phyloP scores from a whole-genome alignment of 1,140 invertebrate genomes.

The Temnothorax curvispinosus region DNA sequence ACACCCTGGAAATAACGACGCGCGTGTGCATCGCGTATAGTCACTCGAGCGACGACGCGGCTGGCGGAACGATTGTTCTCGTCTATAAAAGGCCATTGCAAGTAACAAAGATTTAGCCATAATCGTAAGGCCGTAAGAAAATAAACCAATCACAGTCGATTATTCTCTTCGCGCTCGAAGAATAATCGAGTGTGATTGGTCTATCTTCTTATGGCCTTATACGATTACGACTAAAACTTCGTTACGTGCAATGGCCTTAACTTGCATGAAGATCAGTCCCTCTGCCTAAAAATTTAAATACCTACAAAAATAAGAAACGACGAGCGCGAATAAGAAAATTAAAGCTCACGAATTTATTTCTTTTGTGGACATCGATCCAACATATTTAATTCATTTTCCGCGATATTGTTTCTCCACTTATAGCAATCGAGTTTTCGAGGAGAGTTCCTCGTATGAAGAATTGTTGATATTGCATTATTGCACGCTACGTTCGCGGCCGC shows the following conservation, averaged over 20 bases:
- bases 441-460: not conserved
- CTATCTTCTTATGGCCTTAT: no score
- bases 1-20: not conserved
- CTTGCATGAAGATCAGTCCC: no score
- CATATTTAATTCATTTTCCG: not conserved
- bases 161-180: no score
- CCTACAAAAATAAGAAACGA: not conserved
- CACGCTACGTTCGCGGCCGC: constrained; percentile 24
- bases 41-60: not conserved
- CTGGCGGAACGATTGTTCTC: no score
- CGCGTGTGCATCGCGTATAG: not conserved
- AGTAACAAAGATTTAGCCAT: no score
- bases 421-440: not conserved
- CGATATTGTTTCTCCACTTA: not conserved
- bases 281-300: not conserved
- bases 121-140: no score
- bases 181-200: no score
- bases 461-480: constrained; percentile 20
- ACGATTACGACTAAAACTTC: no score
- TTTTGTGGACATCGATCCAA: not conserved
- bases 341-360: not conserved
- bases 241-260: no score
- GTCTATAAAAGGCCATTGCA: no score
- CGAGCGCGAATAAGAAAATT: not conserved
- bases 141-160: no score